Evolutionary conservation across 2,113 vertebrate genomes (phyloP), one percentile per base, ranked within the genome.

Genomic region (Otocyon megalotis): DNA sequence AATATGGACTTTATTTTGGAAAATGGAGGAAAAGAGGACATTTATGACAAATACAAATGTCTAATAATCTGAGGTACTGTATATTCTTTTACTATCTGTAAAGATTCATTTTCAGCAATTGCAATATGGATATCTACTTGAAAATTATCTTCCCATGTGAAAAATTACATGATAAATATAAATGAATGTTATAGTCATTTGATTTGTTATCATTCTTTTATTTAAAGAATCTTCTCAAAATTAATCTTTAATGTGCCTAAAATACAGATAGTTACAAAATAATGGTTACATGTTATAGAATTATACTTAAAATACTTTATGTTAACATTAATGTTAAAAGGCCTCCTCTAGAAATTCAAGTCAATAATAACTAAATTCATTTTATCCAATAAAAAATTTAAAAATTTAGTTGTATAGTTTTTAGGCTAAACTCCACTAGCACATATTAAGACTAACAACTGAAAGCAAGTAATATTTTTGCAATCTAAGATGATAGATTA

Each of bases 91-190:
- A 92, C 81, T 56, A 88, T 35, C 12, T 83, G 94, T 82, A 30
- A 14, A 37, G 62, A 62, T 69, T 60, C 71, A 53, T 12, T 82
- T 94, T 48, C 1, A 90, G 13, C 1, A 83, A 37, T 30, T 85
- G 3, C 16, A 94, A 54, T 32, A 79, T 24, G 19, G 14, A 3
- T 58, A 85, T 3, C 12, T 84, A 3, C 12, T 72, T 79, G 77
- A 43, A 88, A 81, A 92, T 60, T 28, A 77, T 30, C 28, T 88
- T 96, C 86, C 35, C 63, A 85, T 60, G 92, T 89, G 12, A 80
- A 3, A 94, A 88, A 53, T 43, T 53, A 89, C 48, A 85, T 16
- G 56, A 92, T 84, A 91, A 88, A 80, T 76, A 48, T 37, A 85
- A 92, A 54, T 58, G 30, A 35, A 17, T 50, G 32, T 53, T 72